Percentiles rank a stretch among this genome's conserved stretches.
These are phyloP conservation scores for Xiphydria camelus DNA, from an alignment of 2,888 invertebrate genomes.

Conservation along the genomic window DNA sequence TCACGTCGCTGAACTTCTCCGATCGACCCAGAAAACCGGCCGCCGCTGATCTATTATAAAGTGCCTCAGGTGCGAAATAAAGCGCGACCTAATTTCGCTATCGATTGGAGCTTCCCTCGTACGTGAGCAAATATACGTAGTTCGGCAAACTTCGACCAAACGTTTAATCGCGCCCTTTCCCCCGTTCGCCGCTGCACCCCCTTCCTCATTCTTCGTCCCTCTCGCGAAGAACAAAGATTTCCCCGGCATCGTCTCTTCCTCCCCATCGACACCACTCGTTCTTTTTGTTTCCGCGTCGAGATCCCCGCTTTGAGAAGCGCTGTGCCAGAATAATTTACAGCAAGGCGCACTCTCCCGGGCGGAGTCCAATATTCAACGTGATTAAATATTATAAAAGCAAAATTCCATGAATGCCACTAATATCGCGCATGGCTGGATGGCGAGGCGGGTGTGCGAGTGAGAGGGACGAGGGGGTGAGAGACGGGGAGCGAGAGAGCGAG, in stretches of 20 bases:
- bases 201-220: too few relatives aligned
- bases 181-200: too few relatives aligned
- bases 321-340: slow-evolving; percentile 24
- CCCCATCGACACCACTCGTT: not conserved
- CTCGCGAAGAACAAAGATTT: too few relatives aligned
- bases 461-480: slow-evolving; percentile 11
- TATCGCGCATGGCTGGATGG: slow-evolving; percentile 16
- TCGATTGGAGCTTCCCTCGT: too few relatives aligned
- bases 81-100: too few relatives aligned
- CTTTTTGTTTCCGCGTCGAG: not conserved
- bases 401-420: slow-evolving; percentile 40
- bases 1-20: too few relatives aligned
- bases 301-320: slow-evolving; percentile 15
- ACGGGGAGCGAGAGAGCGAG: slow-evolving; percentile 23
- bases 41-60: too few relatives aligned
- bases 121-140: too few relatives aligned
- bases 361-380: slow-evolving; percentile 40
- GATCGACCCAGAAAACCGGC: too few relatives aligned
- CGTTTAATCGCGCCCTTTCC: too few relatives aligned
- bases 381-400: slow-evolving; percentile 49
- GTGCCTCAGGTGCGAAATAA: too few relatives aligned
- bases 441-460: slow-evolving; percentile 10
- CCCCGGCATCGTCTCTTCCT: not conserved
- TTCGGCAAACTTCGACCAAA: too few relatives aligned
- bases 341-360: slow-evolving; percentile 6